Conservation (phyloP, 23 tunicate species). For the Halocynthia aurantium region DNA sequence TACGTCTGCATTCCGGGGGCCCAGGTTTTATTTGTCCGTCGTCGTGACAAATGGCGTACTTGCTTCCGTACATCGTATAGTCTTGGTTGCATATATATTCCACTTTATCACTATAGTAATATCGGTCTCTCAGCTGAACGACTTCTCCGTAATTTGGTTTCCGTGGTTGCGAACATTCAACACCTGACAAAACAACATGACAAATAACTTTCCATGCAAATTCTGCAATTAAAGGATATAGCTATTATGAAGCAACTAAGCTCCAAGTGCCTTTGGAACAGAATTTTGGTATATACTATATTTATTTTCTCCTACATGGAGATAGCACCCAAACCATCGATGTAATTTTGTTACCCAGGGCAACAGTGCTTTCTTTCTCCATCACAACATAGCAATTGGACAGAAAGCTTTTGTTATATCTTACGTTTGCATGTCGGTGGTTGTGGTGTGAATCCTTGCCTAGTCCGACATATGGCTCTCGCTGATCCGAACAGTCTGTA, state of each 20-base stretch:
- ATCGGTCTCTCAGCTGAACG: not conserved
- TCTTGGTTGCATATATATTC: slow-evolving; percentile 4
- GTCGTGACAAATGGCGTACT: not conserved
- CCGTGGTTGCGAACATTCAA: slow-evolving; percentile 13
- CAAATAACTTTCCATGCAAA: no score
- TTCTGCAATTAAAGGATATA: no score
- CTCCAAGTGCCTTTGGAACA: no score
- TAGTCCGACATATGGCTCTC: slow-evolving; percentile 11
- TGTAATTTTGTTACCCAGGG: no score
- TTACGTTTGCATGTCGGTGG: slow-evolving; percentile 23
- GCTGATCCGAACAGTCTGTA: slow-evolving; percentile 4
- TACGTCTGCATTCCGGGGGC: slow-evolving; percentile 25
- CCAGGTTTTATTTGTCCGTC: slow-evolving; percentile 11
- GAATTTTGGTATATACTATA: no score
- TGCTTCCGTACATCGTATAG: slow-evolving; percentile 3
- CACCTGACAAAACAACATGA: not conserved
- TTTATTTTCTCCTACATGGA: no score
- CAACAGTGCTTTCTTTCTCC: no score
- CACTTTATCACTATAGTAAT: slow-evolving; percentile 12
- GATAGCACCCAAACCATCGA: no score
- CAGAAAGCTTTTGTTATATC: not conserved
- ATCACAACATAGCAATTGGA: no score
- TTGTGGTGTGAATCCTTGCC: slow-evolving; percentile 4
- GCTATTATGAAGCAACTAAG: no score
- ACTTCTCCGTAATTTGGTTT: slow-evolving; percentile 3